Conservation (phyloP, 2,797 vertebrate species). For the Cichlasoma orientale region DNA sequence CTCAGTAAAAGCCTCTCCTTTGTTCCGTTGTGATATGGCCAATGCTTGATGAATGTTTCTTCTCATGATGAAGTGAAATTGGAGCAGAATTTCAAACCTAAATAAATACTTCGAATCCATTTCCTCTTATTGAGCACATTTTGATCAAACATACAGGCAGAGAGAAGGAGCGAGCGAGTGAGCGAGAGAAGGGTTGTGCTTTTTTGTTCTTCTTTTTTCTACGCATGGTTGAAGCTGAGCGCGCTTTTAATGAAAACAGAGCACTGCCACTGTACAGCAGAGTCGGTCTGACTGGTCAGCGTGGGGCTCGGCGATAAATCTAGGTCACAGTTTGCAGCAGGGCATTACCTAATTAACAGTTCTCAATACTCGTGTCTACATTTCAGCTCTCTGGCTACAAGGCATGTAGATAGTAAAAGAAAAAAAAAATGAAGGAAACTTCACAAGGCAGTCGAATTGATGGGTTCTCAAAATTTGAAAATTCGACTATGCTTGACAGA, state of each 20-base stretch:
- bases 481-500: too few species aligned
- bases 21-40: background rate
- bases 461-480: background rate
- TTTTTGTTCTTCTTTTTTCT: conserved; percentile 46
- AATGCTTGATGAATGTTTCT: background rate
- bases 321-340: conserved; percentile 75
- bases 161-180: background rate
- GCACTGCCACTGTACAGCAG: conserved; percentile 38
- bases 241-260: conserved; percentile 46
- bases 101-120: conserved; percentile 1
- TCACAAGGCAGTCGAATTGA: background rate
- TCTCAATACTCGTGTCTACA: conserved; percentile 20
- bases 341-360: conserved; percentile 59
- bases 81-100: background rate
- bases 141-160: background rate
- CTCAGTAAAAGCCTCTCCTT: background rate
- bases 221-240: conserved; percentile 39
- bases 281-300: conserved; percentile 55
- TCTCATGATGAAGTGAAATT: background rate
- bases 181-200: background rate
- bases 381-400: conserved; percentile 15
- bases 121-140: background rate
- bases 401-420: background rate
- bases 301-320: conserved; percentile 59
- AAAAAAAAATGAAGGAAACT: conserved; percentile 6